Evolutionary conservation across 2,113 vertebrate genomes (phyloP).

Genomic region (Oreochromis niloticus): DNA sequence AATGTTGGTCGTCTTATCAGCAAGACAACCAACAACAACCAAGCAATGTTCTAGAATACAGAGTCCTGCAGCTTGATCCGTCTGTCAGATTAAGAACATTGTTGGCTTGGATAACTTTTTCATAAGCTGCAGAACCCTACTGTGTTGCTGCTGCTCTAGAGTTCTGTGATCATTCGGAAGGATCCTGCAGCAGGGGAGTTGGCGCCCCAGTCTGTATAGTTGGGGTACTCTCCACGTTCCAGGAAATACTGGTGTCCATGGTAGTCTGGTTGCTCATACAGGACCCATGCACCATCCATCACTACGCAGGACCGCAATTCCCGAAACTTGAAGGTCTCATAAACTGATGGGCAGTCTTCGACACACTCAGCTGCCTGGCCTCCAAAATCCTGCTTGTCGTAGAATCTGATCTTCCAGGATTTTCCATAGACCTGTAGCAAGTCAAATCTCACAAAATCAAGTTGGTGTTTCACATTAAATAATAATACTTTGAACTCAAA

Average conservation of each 20-base stretch:
- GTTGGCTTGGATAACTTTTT: not conserved
- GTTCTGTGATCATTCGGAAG: constrained; percentile 56
- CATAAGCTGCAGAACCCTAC: not conserved
- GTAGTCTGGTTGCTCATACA: constrained; percentile 57
- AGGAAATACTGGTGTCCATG: constrained; percentile 63
- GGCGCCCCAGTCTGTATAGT: constrained; percentile 58
- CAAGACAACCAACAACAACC: not conserved
- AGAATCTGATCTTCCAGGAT: constrained; percentile 55
- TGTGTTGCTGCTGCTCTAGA: not conserved
- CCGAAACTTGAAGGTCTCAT: constrained; percentile 35
- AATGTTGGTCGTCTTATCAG: not conserved
- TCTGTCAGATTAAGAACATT: not conserved
- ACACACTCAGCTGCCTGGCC: constrained; percentile 45
- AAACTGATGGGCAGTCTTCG: constrained; percentile 48
- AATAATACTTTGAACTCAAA: not conserved
- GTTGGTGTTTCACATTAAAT: not conserved
- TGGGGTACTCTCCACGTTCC: constrained; percentile 59
- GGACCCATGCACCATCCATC: constrained; percentile 55
- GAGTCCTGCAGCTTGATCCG: not conserved
- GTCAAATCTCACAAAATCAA: not conserved
- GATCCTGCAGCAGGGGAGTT: constrained; percentile 48
- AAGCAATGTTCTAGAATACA: not conserved
- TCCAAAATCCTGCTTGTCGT: constrained; percentile 41
- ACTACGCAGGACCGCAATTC: constrained; percentile 58
- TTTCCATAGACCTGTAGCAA: constrained; percentile 38